phyloP scores from a whole-genome alignment of 1,140 invertebrate genomes.

The Thaumetopoea pityocampa region DNA sequence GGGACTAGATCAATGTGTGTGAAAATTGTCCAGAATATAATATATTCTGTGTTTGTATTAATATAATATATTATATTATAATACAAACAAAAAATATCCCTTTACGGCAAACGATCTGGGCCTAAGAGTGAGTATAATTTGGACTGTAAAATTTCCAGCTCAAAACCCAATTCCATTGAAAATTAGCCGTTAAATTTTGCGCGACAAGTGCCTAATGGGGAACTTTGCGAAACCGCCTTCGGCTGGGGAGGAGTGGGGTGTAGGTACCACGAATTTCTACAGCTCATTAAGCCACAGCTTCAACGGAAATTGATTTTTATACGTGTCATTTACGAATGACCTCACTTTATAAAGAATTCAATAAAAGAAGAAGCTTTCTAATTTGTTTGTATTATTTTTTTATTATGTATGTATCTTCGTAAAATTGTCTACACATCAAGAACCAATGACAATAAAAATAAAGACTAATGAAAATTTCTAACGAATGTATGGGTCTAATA shows the following conservation, averaged over 20 bases:
- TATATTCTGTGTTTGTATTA: too few species aligned
- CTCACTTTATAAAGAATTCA: too few species aligned
- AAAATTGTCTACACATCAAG: too few species aligned
- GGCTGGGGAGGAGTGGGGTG: slow-evolving; percentile 44
- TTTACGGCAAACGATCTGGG: slow-evolving; percentile 10
- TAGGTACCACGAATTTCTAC: slow-evolving; percentile 42
- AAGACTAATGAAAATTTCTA: too few species aligned
- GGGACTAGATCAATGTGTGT: too few species aligned
- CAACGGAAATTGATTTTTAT: slow-evolving; percentile 21
- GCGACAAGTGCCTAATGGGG: slow-evolving; percentile 65
- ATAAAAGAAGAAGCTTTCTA: too few species aligned
- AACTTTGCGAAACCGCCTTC: slow-evolving; percentile 67
- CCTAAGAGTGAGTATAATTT: slow-evolving; percentile 29
- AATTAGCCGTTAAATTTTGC: slow-evolving; percentile 72
- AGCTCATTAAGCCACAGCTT: slow-evolving; percentile 46
- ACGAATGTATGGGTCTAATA: too few species aligned
- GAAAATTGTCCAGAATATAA: too few species aligned
- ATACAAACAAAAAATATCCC: slow-evolving; percentile 8
- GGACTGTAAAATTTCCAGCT: slow-evolving; percentile 47
- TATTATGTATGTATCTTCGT: too few species aligned
- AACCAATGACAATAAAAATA: too few species aligned
- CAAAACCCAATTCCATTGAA: slow-evolving; percentile 61
- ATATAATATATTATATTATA: too few species aligned
- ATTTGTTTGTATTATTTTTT: too few species aligned
- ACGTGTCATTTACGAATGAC: slow-evolving; percentile 12